Evolutionary conservation across 1,140 invertebrate species (phyloP), one percentile per base, ranked within the genome.

Genomic region (Asobara japonica): DNA sequence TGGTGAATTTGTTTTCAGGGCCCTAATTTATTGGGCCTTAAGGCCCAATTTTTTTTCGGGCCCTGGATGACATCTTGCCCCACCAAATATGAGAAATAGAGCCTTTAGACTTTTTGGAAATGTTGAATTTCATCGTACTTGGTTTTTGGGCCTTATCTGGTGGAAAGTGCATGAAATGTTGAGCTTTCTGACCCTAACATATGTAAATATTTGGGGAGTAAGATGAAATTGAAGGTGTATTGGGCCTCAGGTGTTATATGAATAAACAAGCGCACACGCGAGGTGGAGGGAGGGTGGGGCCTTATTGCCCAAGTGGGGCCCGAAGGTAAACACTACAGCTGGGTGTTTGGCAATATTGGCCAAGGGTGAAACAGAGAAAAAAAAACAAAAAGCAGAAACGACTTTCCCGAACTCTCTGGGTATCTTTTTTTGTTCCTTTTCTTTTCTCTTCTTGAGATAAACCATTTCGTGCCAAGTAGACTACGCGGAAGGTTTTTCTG

Each of bases 401-500:
- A 56, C 51, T 56, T 27, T 56, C 22, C 51, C 22, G 5, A 56
- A 56, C 51, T 56, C 51, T 56, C 18, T 56, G 51, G 80, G 78
- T 76, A 74, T 73, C 77, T 45, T 18, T 45, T 45, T 74, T 74
- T 69, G n/a, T n/a, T n/a, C n/a, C n/a, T n/a, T n/a, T n/a, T n/a
- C n/a, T n/a, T n/a, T n/a, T n/a, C n/a, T n/a, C n/a, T n/a, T n/a
- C n/a, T 75, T 65, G 62, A 71, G 72, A 79, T 77, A 78, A 79
- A 79, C 80, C 77, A 71, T 81, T 82, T 81, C 78, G 77, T 80
- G 77, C 77, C 76, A 38, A 76, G 82, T 80, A 78, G 41, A 18
- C 79, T 79, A 79, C 78, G 79, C 81, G 76, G 82, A 72, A 70
- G 78, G 80, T 79, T 75, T 72, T 51, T 56, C 11, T 56, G 51